Evolutionary conservation across 2,113 vertebrate species (phyloP).

Genomic region (Mustela lutreola): DNA sequence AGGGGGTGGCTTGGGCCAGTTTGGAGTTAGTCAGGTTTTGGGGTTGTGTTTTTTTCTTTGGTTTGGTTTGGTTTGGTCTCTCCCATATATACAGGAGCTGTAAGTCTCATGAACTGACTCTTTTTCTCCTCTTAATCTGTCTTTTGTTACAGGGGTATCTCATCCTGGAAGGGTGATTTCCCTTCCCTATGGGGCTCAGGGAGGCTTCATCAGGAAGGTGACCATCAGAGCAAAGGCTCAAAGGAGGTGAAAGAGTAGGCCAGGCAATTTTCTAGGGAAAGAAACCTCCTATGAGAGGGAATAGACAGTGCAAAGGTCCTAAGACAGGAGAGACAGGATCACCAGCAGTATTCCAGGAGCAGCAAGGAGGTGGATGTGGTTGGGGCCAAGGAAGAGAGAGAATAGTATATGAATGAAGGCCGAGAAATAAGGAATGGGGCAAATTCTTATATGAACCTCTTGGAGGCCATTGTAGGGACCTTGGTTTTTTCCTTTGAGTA

Average conservation of each 20-base stretch:
- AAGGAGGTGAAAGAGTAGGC: background rate
- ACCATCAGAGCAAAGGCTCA: background rate
- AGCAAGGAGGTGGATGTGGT: background rate
- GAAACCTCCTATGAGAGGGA: background rate
- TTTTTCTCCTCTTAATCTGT: background rate
- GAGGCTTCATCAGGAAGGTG: background rate
- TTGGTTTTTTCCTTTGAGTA: background rate
- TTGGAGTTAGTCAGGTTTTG: background rate
- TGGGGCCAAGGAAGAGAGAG: background rate
- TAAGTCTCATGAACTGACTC: background rate
- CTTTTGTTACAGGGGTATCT: background rate
- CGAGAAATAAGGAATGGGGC: background rate
- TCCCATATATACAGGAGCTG: background rate
- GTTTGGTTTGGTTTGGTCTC: background rate
- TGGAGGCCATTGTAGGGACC: background rate
- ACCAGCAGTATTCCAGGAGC: no score
- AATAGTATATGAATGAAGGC: background rate
- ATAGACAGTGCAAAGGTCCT: background rate
- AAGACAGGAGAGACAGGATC: no score
- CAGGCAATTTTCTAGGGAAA: background rate
- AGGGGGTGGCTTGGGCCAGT: background rate
- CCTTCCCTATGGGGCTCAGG: background rate
- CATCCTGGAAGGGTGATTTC: background rate
- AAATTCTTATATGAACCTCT: background rate
- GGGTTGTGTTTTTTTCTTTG: background rate